Evolutionary conservation across 2,888 invertebrate species (phyloP), one percentile per base, ranked within the genome.

Genomic region (Drosophila longiperda): DNA sequence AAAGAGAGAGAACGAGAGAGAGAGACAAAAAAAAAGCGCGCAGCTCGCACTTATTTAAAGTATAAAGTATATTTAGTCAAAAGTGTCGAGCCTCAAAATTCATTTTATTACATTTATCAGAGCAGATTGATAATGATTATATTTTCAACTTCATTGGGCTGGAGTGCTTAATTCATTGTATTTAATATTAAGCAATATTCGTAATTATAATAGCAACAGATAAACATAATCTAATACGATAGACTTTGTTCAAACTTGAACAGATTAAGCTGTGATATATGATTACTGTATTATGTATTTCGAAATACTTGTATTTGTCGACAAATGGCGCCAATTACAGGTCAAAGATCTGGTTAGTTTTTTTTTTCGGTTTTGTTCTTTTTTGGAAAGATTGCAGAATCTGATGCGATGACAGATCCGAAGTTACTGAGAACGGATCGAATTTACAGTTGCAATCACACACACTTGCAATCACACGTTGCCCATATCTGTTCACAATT

Each of bases 21-120:
- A 6, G 36, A 8, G 29, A 32, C n/a, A 32, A 20, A 29, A 36
- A 20, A 33, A 12, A 20, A 50, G 42, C 26, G 49, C 6, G 32
- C 53, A 48, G 69, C 69, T 70, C 68, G 67, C 50, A 69, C 40
- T 69, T 67, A 75, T 58, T 75, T 75, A 54, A n/a, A 23, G 23
- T 45, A 23, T 23, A 45, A 45, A 45, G 45, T 36, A 38, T 55
- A 55, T 55, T 38, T 55, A 38, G 36, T 26, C 36, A 36, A 54
- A 54, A 26, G 36, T 55, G 26, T 29, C 26, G 55, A 55, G 36
- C 38, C 55, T 26, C 4, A 26, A 54, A 54, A 54, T 26, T 17
- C 26, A 36, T 38, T 8, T 29, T 11, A 29, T 36, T 38, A 26
- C n/a, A 23, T 54, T 36, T 26, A 12, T 12, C 36, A 15, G 15